These are phyloP conservation scores for Callorhinus ursinus DNA, from an alignment of 2,113 vertebrate species.

Conservation along the genomic window DNA sequence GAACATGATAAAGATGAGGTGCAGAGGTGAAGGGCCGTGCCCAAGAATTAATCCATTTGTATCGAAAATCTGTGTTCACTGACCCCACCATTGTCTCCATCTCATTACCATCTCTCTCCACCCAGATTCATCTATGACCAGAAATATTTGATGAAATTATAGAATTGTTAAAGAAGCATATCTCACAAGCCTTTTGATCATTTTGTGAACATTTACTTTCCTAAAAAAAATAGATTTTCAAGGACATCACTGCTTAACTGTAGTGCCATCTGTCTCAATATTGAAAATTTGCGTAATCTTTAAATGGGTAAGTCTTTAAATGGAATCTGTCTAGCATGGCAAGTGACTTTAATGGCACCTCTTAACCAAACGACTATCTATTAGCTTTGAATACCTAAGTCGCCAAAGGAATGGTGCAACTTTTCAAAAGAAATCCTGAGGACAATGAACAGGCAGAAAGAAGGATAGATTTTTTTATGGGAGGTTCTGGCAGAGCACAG, in stretches of 20 bases:
- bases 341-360: constrained; percentile 48
- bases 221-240: constrained; percentile 43
- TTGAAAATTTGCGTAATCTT: constrained; percentile 56
- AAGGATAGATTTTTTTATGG: not conserved
- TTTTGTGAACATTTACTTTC: constrained; percentile 46
- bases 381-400: not conserved
- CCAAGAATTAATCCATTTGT: not conserved
- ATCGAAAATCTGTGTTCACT: not conserved
- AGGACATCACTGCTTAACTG: constrained; percentile 44
- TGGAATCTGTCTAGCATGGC: constrained; percentile 44
- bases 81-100: not conserved
- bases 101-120: not conserved
- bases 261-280: constrained; percentile 64
- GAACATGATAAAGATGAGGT: not conserved
- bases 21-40: not conserved
- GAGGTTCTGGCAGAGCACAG: not conserved
- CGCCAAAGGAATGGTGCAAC: not conserved
- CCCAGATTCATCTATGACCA: not conserved
- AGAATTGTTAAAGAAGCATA: constrained; percentile 13
- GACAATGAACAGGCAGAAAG: not conserved
- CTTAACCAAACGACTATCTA: constrained; percentile 7
- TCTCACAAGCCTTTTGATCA: not conserved
- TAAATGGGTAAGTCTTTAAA: constrained; percentile 65
- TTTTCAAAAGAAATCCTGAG: constrained; percentile 11
- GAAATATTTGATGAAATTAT: constrained; percentile 7